These are phyloP conservation scores for Solenopsis fugax DNA, from an alignment of 1,140 invertebrate species.

Conservation along the genomic window DNA sequence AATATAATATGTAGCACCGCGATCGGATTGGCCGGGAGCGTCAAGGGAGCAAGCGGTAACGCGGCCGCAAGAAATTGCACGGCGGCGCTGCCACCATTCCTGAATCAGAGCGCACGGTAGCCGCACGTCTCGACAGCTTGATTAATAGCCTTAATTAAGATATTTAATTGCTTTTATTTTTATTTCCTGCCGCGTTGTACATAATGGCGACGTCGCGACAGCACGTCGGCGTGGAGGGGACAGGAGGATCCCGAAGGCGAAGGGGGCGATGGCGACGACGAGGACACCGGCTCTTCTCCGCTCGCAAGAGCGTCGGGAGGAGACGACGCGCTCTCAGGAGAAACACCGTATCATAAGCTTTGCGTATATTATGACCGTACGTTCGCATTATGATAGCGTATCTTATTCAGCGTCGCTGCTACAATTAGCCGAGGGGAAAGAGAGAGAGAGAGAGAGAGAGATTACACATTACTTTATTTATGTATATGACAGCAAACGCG, in stretches of 20 bases:
- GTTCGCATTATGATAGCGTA: conserved; percentile 9
- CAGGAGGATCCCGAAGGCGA: neutral
- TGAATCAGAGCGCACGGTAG: conserved; percentile 81
- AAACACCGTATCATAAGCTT: conserved; percentile 19
- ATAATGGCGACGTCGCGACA: conserved; percentile 78
- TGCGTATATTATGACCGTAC: neutral
- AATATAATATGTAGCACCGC: conserved; percentile 76
- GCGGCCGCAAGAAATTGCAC: conserved; percentile 79
- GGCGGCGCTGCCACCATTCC: conserved; percentile 83
- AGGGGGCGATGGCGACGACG: neutral
- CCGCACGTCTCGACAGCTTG: conserved; percentile 83
- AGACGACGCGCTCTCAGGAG: conserved; percentile 36
- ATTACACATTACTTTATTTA: conserved; percentile 5
- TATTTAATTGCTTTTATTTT: conserved; percentile 86
- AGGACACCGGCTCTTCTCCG: conserved; percentile 16
- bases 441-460: neutral
- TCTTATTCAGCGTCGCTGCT: conserved; percentile 2
- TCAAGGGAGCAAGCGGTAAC: conserved; percentile 17
- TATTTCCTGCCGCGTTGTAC: conserved; percentile 76
- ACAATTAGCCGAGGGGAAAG: neutral
- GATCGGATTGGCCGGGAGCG: conserved; percentile 57
- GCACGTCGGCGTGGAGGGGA: conserved; percentile 19
- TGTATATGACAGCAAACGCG: conserved; percentile 11
- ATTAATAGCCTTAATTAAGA: conserved; percentile 87
- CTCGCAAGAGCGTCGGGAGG: conserved; percentile 11